Percentiles rank a stretch among this genome's conserved stretches.
Evolutionary conservation across 1,140 invertebrate genomes (phyloP).

Genomic region (Microvelia longipes): DNA sequence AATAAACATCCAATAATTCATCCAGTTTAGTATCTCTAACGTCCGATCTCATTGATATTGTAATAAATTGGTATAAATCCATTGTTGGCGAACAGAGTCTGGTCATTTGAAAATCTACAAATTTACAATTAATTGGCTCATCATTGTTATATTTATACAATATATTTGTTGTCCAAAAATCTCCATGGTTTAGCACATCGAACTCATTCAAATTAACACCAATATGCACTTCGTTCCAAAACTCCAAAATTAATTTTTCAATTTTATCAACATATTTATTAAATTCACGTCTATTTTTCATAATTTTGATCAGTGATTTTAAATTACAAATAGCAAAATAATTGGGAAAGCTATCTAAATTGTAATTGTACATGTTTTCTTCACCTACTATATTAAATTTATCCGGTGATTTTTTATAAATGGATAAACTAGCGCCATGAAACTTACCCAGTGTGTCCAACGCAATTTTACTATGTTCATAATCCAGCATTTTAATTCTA

Average conservation of each 20-base stretch:
- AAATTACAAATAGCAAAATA: background rate
- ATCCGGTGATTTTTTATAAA: background rate
- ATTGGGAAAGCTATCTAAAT: background rate
- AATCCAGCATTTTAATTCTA: background rate
- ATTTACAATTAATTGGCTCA: background rate
- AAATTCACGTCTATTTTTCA: background rate
- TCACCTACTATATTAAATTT: background rate
- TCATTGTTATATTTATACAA: background rate
- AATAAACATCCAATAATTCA: background rate
- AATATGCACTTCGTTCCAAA: background rate
- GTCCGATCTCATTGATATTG: background rate
- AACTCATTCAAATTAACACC: background rate
- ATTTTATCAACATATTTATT: background rate
- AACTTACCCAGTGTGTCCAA: background rate
- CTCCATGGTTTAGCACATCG: background rate
- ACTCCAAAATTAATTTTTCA: background rate
- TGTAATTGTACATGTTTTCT: background rate
- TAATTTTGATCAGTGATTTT: background rate
- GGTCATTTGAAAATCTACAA: background rate
- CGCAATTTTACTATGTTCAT: background rate
- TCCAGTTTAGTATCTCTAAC: background rate
- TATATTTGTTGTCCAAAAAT: constrained; percentile 1
- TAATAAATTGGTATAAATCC: background rate
- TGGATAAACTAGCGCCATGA: background rate
- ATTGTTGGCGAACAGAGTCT: background rate